Evolutionary conservation across 1,140 invertebrate genomes (phyloP).

Genomic region (Phthorimaea operculella): DNA sequence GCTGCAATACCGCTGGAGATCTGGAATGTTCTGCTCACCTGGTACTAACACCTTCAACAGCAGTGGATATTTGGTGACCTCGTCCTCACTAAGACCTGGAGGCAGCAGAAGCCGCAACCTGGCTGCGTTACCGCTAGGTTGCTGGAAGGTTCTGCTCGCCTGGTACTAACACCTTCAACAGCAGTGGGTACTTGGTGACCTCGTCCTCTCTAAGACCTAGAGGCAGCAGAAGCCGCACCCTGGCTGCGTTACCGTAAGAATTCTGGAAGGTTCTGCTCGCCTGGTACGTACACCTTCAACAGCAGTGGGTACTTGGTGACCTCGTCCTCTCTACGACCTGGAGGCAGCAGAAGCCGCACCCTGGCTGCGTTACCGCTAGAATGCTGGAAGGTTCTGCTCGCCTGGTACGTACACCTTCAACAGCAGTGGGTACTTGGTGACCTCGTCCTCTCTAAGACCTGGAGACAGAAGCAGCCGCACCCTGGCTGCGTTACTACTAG

Average conservation of each 20-base stretch:
- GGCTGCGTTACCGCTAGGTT: constrained; percentile 74
- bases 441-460: too few relatives aligned
- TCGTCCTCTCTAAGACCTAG: constrained; percentile 88
- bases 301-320: constrained; percentile 92
- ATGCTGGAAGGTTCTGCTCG: too few relatives aligned
- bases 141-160: too few relatives aligned
- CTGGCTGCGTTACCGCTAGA: constrained; percentile 78
- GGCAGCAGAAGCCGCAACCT: constrained; percentile 84
- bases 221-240: constrained; percentile 83
- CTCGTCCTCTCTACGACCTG: constrained; percentile 86
- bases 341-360: constrained; percentile 84
- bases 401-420: too few relatives aligned
- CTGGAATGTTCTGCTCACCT: constrained; percentile 37
- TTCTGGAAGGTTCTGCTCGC: constrained; percentile 87
- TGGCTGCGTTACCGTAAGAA: constrained; percentile 75
- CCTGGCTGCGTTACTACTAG: too few relatives aligned
- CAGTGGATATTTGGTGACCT: constrained; percentile 90
- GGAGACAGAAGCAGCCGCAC: too few relatives aligned
- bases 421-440: too few relatives aligned
- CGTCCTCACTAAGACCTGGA: constrained; percentile 85
- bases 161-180: constrained; percentile 88
- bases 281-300: constrained; percentile 88
- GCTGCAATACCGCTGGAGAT: constrained; percentile 72
- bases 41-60: constrained; percentile 90
- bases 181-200: constrained; percentile 89